Conservation (phyloP, 1,140 invertebrate genomes). For the Scaptodrosophila lebanonensis region DNA sequence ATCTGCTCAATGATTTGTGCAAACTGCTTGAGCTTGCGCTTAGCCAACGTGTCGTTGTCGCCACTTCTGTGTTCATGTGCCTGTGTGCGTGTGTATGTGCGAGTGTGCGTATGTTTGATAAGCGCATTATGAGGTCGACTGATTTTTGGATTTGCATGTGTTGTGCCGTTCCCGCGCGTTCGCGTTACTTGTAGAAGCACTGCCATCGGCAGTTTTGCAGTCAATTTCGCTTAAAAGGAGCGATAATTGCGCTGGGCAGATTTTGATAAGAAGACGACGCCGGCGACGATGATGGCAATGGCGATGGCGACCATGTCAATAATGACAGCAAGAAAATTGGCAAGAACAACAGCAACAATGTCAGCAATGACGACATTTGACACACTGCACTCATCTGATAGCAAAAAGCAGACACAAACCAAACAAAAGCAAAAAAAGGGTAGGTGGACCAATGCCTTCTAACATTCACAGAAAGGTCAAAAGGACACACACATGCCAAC, state of each 20-base stretch:
- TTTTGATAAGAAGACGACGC: too few relatives aligned
- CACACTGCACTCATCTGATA: too few relatives aligned
- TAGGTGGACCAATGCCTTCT: not conserved
- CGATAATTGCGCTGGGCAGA: conserved; percentile 22
- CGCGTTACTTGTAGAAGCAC: conserved; percentile 23
- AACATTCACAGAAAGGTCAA: conserved; percentile 49
- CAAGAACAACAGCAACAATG: too few relatives aligned
- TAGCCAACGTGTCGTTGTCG: too few relatives aligned
- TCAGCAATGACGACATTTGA: too few relatives aligned
- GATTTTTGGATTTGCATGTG: conserved; percentile 20
- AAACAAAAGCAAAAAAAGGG: not conserved
- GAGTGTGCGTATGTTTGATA: conserved; percentile 48
- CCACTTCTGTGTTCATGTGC: not conserved
- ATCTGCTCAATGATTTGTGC: not conserved
- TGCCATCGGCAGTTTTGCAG: too few relatives aligned
- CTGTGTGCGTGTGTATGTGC: conserved; percentile 4
- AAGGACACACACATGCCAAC: conserved; percentile 22
- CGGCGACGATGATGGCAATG: too few relatives aligned
- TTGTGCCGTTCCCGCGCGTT: too few relatives aligned
- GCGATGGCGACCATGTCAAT: too few relatives aligned
- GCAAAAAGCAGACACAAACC: too few relatives aligned
- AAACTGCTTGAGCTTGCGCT: not conserved
- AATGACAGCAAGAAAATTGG: too few relatives aligned
- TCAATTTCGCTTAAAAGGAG: conserved; percentile 21
- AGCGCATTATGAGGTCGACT: conserved; percentile 63